Evolutionary conservation across 2,113 vertebrate genomes (phyloP).

Genomic region (Phrynosoma blainvillii): DNA sequence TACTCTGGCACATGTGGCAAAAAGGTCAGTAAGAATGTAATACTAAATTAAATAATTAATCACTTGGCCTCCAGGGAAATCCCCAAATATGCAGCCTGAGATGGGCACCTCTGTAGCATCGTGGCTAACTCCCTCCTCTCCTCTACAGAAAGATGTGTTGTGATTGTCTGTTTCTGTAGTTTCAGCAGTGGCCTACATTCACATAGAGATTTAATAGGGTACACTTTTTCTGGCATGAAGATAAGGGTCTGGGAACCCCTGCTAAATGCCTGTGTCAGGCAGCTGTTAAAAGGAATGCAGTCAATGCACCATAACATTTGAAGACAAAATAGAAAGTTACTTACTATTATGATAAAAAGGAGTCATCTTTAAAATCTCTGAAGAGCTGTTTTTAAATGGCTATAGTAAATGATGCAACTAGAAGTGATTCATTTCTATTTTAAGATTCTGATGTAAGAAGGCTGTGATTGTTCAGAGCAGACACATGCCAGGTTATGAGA

Average conservation of each 20-base stretch:
- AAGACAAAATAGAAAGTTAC: not conserved
- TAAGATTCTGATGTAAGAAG: slow-evolving; percentile 39
- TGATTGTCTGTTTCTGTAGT: not conserved
- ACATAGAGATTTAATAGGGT: not conserved
- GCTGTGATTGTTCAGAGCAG: not conserved
- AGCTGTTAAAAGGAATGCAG: not conserved
- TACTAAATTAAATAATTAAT: no score
- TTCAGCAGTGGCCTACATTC: not conserved
- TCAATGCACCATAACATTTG: not conserved
- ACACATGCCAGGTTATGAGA: not conserved
- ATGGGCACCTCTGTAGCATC: no score
- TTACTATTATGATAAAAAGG: not conserved
- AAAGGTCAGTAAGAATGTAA: no score
- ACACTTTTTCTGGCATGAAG: not conserved
- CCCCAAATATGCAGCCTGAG: no score
- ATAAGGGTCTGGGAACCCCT: not conserved
- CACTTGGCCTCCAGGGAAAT: no score
- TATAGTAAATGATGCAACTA: slow-evolving; percentile 38
- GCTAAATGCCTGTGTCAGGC: not conserved
- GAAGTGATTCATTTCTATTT: slow-evolving; percentile 31
- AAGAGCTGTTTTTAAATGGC: not conserved
- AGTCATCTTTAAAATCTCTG: not conserved
- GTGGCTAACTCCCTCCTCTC: no score
- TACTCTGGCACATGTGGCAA: no score
- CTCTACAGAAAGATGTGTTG: no score